Percentiles rank a stretch among this genome's conserved stretches.
phyloP scores from a whole-genome alignment of 2,797 vertebrate genomes.

The Botia almorhae region DNA sequence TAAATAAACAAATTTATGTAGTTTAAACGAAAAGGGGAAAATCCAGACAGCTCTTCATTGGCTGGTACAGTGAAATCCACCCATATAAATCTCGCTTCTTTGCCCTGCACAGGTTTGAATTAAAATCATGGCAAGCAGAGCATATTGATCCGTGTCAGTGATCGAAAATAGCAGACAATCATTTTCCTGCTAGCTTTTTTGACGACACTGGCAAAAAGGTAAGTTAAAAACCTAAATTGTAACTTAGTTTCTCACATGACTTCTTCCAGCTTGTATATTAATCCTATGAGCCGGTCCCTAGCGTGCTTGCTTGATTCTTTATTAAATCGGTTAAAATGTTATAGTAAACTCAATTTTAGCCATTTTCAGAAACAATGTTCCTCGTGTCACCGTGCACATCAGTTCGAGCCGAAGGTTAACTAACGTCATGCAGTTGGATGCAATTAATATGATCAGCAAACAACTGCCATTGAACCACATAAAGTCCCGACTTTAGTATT shows the following conservation, averaged over 20 bases:
- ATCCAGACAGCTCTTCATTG: slow-evolving; percentile 24
- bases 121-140: slow-evolving; percentile 26
- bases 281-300: neutral
- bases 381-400: neutral
- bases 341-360: neutral
- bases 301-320: neutral
- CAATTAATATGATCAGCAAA: too few relatives aligned
- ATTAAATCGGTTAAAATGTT: neutral
- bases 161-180: neutral
- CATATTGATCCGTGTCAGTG: neutral
- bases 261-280: neutral
- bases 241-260: neutral
- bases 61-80: neutral
- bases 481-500: neutral
- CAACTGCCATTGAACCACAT: neutral
- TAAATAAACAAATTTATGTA: too few relatives aligned
- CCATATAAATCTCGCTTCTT: neutral
- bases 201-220: slow-evolving; percentile 1
- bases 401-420: too few relatives aligned
- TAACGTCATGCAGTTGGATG: neutral
- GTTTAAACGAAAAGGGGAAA: neutral
- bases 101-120: neutral
- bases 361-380: neutral
- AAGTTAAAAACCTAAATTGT: neutral
- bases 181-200: neutral